Percentiles rank a stretch among this genome's conserved stretches.
Conservation (phyloP, 2,797 vertebrate genomes). For the Sebastes jordani region DNA sequence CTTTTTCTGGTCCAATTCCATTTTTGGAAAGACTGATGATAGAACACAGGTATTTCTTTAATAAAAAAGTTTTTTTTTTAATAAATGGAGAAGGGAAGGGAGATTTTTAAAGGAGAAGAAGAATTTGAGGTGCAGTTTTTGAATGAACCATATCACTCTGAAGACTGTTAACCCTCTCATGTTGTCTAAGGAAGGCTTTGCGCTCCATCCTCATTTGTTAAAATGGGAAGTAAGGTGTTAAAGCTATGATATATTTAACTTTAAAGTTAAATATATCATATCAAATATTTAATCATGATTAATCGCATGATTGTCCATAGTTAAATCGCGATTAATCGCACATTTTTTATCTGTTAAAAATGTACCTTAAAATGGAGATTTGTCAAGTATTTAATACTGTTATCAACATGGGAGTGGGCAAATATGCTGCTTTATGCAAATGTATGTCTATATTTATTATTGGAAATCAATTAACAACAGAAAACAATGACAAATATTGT, state of each 20-base stretch:
- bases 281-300: too few species aligned
- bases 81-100: background rate
- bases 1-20: background rate
- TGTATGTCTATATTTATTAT: too few species aligned
- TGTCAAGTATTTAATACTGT: too few species aligned
- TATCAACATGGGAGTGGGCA: too few species aligned
- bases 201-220: background rate
- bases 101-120: background rate
- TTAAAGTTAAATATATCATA: background rate
- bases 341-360: too few species aligned
- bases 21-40: background rate
- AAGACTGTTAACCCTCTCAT: background rate
- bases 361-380: too few species aligned
- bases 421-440: too few species aligned
- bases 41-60: background rate
- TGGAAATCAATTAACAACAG: too few species aligned
- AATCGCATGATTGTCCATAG: too few species aligned
- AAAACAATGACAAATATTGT: too few species aligned
- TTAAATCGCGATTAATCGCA: too few species aligned
- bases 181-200: background rate
- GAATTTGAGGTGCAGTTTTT: constrained; percentile 5
- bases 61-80: background rate
- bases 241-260: background rate
- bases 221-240: background rate
- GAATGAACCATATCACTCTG: constrained; percentile 49